Evolutionary conservation across 2,797 vertebrate species (phyloP), one percentile per base, ranked within the genome.

Genomic region (Dryobates pubescens): DNA sequence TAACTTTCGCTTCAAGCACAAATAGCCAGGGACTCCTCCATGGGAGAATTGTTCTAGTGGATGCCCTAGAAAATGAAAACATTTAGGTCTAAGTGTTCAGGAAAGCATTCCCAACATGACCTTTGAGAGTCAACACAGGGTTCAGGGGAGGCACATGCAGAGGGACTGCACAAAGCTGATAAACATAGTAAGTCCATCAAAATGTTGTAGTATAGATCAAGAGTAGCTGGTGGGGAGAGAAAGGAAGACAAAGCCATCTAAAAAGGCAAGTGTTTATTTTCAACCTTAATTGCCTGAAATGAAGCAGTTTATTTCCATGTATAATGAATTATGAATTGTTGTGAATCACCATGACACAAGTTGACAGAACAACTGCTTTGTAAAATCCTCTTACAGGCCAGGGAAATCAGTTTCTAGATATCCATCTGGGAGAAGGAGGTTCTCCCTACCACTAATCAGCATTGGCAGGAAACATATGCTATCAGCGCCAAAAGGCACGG

Each of bases 1-100:
- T 88, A 92, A 96, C 80, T 93, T 93, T 87, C 86, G 78, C 95
- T 96, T 96, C 82, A 96, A 96, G 92, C 91, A 88, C 89, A 96
- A 97, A 96, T 95, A 96, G 93, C 69, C 57, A 92, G 69, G 87
- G 74, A 91, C 62, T 87, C 61, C 94, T 94, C 82, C 71, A 88
- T 92, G 87, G 80, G 79, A 91, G 95, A 94, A 81, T 79, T 89
- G 64, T 95, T 95, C 91, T 89, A 68, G 89, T 88, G 90, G 41
- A 89, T 93, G 93, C 74, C 89, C 82, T 82, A 80, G 74, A 88
- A 95, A 96, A 95, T 74, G 71, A 91, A 93, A 95, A 70, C 65
- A 82, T 74, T 94, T 92, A 88, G n/a, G 61, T 79, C 29, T 65
- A 70, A 82, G 29, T 58, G 68, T 76, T 65, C 43, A 69, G 74